Evolutionary conservation across 2,797 vertebrate species (phyloP).

Genomic region (Danio choprae): DNA sequence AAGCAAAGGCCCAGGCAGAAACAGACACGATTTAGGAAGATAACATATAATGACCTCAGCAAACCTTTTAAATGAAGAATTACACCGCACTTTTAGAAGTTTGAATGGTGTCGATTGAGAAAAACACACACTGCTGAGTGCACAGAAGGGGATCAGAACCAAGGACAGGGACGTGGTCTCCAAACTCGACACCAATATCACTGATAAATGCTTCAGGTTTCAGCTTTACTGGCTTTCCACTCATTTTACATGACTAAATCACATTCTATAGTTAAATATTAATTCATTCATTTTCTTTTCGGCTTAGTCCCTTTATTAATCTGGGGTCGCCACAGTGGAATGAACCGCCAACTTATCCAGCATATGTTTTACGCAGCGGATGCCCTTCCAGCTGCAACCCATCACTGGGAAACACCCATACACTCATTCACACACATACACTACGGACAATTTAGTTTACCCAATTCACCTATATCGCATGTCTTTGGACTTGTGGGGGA

Average conservation of each 20-base stretch:
- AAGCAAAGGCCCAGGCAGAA: constrained; percentile 35
- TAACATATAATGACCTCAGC: constrained; percentile 15
- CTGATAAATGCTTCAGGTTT: too few relatives aligned
- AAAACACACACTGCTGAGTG: neutral
- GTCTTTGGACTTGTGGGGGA: too few relatives aligned
- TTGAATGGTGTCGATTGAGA: neutral
- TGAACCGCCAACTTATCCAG: too few relatives aligned
- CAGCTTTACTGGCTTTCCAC: neutral
- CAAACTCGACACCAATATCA: neutral
- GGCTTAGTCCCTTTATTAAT: too few relatives aligned
- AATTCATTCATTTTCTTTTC: too few relatives aligned
- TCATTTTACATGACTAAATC: neutral
- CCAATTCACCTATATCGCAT: too few relatives aligned
- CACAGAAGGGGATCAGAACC: constrained; percentile 36
- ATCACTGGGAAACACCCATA: too few relatives aligned
- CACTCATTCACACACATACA: too few relatives aligned
- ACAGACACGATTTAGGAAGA: constrained; percentile 31
- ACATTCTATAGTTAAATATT: neutral
- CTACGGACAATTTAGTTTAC: too few relatives aligned
- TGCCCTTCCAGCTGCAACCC: too few relatives aligned
- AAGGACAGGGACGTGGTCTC: constrained; percentile 32
- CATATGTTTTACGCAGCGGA: too few relatives aligned
- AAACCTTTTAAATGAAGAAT: neutral
- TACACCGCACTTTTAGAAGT: neutral
- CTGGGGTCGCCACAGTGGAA: too few relatives aligned